These are phyloP conservation scores for Lasioglossum malachurum DNA, from an alignment of 2,888 invertebrate species.

Conservation along the genomic window DNA sequence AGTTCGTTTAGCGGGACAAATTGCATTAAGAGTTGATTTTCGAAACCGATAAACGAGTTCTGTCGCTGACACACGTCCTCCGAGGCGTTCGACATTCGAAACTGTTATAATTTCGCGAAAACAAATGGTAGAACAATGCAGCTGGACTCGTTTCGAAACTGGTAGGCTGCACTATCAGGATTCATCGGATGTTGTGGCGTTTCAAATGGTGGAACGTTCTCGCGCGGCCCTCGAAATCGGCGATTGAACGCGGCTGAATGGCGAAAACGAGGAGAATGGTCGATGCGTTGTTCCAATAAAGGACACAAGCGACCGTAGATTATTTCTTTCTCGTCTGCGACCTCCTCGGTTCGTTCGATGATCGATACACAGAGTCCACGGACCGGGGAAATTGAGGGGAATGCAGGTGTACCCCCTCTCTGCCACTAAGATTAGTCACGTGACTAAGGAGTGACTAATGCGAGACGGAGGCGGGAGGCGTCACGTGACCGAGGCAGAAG, in stretches of 20 bases:
- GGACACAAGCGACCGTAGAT: neutral
- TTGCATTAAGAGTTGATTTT: neutral
- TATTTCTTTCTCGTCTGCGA: neutral
- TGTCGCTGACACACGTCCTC: neutral
- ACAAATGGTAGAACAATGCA: neutral
- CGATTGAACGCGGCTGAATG: neutral
- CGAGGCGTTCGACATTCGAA: neutral
- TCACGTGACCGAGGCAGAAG: too few relatives aligned
- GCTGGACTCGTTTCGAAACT: neutral
- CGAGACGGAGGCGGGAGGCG: too few relatives aligned
- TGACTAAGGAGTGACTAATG: too few relatives aligned
- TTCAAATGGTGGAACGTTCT: neutral
- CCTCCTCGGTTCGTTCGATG: neutral
- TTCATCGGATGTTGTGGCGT: neutral
- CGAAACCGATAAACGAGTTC: neutral
- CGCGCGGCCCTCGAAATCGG: neutral
- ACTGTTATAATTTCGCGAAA: neutral
- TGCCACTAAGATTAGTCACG: too few relatives aligned
- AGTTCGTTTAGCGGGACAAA: neutral
- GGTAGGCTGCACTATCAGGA: neutral
- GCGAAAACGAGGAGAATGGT: neutral
- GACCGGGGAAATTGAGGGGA: too few relatives aligned
- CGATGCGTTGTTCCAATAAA: slow-evolving; percentile 16
- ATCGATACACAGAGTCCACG: neutral
- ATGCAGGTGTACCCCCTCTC: too few relatives aligned